phyloP scores from a whole-genome alignment of 1,140 invertebrate species.

The Colletes latitarsis region DNA sequence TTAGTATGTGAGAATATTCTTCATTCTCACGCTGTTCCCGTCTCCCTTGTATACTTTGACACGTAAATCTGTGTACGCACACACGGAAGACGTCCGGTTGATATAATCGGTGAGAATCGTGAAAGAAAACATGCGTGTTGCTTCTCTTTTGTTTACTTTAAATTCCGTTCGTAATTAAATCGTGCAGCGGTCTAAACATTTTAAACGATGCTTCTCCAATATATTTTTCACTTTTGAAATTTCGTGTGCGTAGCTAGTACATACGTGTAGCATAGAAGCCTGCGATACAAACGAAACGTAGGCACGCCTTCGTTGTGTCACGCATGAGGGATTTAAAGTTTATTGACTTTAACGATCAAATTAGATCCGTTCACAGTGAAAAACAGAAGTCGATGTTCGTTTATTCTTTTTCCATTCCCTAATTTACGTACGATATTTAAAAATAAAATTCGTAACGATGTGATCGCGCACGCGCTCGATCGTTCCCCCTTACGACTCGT shows the following conservation, averaged over 20 bases:
- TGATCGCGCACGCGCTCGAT: conserved; percentile 4
- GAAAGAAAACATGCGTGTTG: not conserved
- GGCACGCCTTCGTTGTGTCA: too few species aligned
- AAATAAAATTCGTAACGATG: not conserved
- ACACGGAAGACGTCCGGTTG: not conserved
- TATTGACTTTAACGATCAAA: not conserved
- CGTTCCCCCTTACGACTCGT: conserved; percentile 12
- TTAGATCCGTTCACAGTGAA: not conserved
- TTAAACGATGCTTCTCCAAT: not conserved
- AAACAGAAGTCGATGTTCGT: not conserved
- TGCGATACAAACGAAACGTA: too few species aligned
- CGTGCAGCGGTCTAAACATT: too few species aligned
- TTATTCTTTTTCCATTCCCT: not conserved
- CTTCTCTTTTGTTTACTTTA: not conserved
- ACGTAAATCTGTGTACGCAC: not conserved
- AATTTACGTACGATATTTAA: not conserved
- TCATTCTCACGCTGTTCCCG: not conserved
- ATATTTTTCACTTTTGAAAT: not conserved
- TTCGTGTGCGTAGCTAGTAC: too few species aligned
- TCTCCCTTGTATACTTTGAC: not conserved
- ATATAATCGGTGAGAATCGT: not conserved
- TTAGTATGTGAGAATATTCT: not conserved
- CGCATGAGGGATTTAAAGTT: too few species aligned
- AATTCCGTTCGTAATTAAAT: not conserved
- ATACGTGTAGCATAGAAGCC: too few species aligned